These are phyloP conservation scores for Trissonchulus sp. DNA, from an alignment of 2,888 invertebrate species.

Conservation along the genomic window DNA sequence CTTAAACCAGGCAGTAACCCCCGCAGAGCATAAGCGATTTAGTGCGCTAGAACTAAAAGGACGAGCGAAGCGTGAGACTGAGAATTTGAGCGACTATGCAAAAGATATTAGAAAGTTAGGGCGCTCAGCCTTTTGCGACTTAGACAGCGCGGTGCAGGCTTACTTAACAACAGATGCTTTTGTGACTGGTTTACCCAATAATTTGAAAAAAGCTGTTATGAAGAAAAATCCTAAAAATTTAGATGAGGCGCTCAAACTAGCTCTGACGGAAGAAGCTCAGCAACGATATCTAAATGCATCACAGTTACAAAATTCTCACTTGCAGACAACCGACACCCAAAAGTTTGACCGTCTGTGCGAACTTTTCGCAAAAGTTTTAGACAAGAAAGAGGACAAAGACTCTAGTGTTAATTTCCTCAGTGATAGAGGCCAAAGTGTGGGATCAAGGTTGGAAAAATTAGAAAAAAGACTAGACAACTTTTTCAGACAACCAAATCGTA, in stretches of 20 bases:
- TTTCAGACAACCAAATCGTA: neutral
- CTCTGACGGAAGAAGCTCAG: neutral
- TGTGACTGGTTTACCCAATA: neutral
- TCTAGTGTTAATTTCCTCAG: neutral
- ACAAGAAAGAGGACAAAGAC: neutral
- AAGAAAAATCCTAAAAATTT: neutral
- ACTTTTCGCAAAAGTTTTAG: neutral
- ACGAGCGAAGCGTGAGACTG: neutral
- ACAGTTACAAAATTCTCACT: neutral
- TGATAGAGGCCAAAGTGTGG: neutral
- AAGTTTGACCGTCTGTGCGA: neutral
- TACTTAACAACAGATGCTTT: neutral
- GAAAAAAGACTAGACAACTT: neutral
- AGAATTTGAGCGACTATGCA: neutral
- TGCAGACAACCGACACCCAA: neutral
- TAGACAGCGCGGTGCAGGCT: neutral
- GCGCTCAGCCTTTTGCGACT: neutral
- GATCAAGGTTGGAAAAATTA: neutral
- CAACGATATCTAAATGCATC: neutral
- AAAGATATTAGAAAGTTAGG: neutral
- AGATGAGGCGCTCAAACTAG: neutral
- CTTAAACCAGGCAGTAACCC: neutral
- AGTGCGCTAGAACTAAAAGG: neutral
- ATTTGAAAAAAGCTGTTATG: neutral
- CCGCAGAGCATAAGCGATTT: neutral